Evolutionary conservation across 1,140 invertebrate species (phyloP).

Genomic region (Lordiphosa mommai): DNA sequence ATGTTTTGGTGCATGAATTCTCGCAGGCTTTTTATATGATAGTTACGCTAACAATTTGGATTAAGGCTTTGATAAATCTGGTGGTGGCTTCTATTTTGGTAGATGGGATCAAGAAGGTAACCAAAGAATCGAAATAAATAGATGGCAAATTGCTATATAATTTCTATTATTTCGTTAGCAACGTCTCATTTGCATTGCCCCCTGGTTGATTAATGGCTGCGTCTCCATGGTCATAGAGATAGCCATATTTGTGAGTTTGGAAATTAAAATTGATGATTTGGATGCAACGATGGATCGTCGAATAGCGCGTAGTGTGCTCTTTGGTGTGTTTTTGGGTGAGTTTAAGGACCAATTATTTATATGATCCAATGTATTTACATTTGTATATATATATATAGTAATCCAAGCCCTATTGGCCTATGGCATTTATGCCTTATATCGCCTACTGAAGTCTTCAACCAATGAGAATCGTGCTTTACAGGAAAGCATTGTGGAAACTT

Average conservation of each 20-base stretch:
- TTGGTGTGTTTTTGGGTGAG: constrained; percentile 65
- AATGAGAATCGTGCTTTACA: constrained; percentile 61
- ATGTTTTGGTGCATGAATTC: constrained; percentile 69
- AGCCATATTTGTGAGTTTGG: constrained; percentile 62
- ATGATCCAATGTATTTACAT: background rate
- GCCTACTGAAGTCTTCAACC: constrained; percentile 51
- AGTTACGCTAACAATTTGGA: constrained; percentile 64
- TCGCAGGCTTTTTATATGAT: constrained; percentile 76
- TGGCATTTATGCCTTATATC: constrained; percentile 66
- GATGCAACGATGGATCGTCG: constrained; percentile 69
- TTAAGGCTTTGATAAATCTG: constrained; percentile 72
- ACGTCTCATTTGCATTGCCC: constrained; percentile 73
- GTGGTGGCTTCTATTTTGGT: constrained; percentile 66
- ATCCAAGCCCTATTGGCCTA: constrained; percentile 62
- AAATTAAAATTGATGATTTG: constrained; percentile 70
- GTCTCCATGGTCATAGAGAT: constrained; percentile 64
- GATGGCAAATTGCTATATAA: background rate
- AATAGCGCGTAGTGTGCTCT: constrained; percentile 67
- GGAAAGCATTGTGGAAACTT: constrained; percentile 61
- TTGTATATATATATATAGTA: constrained; percentile 24
- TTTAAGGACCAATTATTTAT: background rate
- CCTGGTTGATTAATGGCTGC: constrained; percentile 67
- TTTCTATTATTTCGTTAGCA: constrained; percentile 23
- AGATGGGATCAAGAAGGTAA: constrained; percentile 76
- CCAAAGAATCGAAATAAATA: no score